Conservation (phyloP, 2,888 invertebrate species). For the Patella pellucida region DNA sequence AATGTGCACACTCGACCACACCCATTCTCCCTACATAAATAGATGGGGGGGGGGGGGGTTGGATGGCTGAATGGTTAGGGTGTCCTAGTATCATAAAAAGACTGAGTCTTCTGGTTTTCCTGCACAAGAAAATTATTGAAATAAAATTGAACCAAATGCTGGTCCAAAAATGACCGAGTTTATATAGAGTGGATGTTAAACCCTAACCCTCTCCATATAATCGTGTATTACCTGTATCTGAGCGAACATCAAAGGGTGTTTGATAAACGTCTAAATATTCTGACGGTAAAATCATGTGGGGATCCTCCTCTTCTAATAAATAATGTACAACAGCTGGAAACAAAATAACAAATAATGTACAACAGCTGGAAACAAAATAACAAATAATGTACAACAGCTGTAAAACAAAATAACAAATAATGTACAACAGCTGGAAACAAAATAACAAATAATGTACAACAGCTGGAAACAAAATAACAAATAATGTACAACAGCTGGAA, state of each 20-base stretch:
- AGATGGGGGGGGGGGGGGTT: too few relatives aligned
- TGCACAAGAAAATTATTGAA: background rate
- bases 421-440: slow-evolving; percentile 59
- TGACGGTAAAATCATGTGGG: slow-evolving; percentile 51
- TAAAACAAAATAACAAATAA: slow-evolving; percentile 55
- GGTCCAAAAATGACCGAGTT: too few relatives aligned
- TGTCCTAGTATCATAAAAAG: too few relatives aligned
- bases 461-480: slow-evolving; percentile 58
- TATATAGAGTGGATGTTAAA: background rate
- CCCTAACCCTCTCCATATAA: background rate
- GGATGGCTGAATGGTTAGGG: background rate
- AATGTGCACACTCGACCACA: too few relatives aligned
- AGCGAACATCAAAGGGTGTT: slow-evolving; percentile 59
- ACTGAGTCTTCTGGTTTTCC: background rate
- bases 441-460: slow-evolving; percentile 58
- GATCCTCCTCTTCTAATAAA: slow-evolving; percentile 58
- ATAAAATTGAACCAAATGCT: background rate
- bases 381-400: slow-evolving; percentile 60
- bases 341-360: slow-evolving; percentile 43
- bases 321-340: slow-evolving; percentile 58
- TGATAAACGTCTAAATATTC: slow-evolving; percentile 58
- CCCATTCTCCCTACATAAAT: too few relatives aligned
- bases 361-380: slow-evolving; percentile 57
- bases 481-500: slow-evolving; percentile 59
- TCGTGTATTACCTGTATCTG: slow-evolving; percentile 59